Evolutionary conservation across 2,888 invertebrate species (phyloP), one percentile per base, ranked within the genome.

Genomic region (Tetragonisca angustula): DNA sequence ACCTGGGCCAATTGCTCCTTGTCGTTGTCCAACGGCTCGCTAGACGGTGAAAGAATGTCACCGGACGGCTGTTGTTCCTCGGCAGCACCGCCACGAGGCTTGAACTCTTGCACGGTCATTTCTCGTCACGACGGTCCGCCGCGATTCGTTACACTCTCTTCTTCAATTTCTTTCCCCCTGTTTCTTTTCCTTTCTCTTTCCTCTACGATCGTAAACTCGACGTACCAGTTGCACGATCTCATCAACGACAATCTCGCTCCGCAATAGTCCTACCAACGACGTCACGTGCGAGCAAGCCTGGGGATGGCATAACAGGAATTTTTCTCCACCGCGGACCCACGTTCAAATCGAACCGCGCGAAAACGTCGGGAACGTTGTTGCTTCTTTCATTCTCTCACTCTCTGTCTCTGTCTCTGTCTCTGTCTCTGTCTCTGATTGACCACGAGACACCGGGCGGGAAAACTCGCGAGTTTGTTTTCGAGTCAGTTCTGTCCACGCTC

Each of bases 51-150:
- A 78, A 94, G 90, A 82, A 94, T 93, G 81, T 94, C 94, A 76
- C 88, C 89, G 62, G 91, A 84, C 56, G 88, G 87, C 93, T 94
- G 93, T 91, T 93, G 93, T 84, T 85, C 90, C 85, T 87, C 89
- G 65, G 89, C 86, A 77, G 89, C 88, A 83, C 94, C 95, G 91
- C 95, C 95, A 78, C 95, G 90, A 88, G 95, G 95, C 91, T 95
- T 95, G 89, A 95, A 95, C 92, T 96, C 95, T 92, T 96, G 95
- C 84, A 96, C 95, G 88, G 95, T 95, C 95, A 96, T 96, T 62
- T 87, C 89, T 76, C 68, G 75, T 24, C 65, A 56, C 70, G 73
- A 71, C 61, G 67, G 81, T 81, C 69, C 36, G 64, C 68, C 59
- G 74, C 72, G 77, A 69, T 27, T 59, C 36, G 54, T 73, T 69